Base-by-base conservation (phyloP, 1,140 invertebrate genomes). In the Sinonovacula constricta region DNA sequence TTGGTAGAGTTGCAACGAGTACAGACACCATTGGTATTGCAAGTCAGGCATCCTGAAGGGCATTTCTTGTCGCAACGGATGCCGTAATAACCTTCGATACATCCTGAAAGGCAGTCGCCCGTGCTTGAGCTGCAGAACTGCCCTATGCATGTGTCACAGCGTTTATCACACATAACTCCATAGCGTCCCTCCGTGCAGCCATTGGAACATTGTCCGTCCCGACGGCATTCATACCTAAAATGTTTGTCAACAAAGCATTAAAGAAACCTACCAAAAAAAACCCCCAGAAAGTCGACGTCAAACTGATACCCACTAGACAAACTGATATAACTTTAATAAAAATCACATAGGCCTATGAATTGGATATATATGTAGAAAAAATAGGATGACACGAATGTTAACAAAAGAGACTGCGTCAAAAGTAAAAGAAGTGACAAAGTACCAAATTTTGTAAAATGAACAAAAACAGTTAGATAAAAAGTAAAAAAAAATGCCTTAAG, bases 171-270 rank as follows among this genome's bases (percentile, higher is more conserved):
- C 28, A 22, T 63, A 0, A n/a, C 0, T 0, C 72, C 72, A 22
- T 65, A 75, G 14, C 49, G 3, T 1, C 72, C 72, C 28, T 45
- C 18, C 4, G 53, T 57, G 30, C 72, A 75, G 24, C 72, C 72
- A 57, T 56, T 28, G 0, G 33, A 36, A 45, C 72, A 75, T 1
- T 26, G 62, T 1, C 72, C 72, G 54, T 75, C 72, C n/a, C 53
- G 12, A 1, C 31, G 22, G 24, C 72, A 75, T 10, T 31, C 7
- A 2, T 30, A 57, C 12, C 72, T 75, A 15, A 28, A 62, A 45
- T 45, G n/a, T n/a, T n/a, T n/a, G n/a, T n/a, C n/a, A n/a, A n/a
- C n/a, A n/a, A n/a, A n/a, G n/a, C n/a, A n/a, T n/a, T n/a, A n/a
- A n/a, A n/a, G n/a, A n/a, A n/a, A n/a, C n/a, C n/a, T n/a, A n/a